Evolutionary conservation across 2,888 invertebrate genomes (phyloP), one percentile per base, ranked within the genome.

Genomic region (Octonoba sinensis): DNA sequence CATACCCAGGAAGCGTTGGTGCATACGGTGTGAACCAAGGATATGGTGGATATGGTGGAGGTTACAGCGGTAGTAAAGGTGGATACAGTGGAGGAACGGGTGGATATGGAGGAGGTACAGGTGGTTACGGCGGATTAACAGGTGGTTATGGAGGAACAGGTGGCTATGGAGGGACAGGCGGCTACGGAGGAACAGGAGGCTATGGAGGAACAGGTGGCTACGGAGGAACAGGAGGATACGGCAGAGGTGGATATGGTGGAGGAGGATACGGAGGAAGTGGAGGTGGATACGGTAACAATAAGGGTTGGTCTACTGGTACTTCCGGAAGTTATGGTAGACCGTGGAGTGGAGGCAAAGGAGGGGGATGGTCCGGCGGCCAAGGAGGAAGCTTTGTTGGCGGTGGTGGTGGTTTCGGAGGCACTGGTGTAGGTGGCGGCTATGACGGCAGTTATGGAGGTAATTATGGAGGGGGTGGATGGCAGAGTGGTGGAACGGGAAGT

Each of bases 41-140:
- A 46, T 65, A 65, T 47, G 47, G 47, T 18, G 66, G 54, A 4
- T 18, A 46, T 47, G 65, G 65, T 64, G 64, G 64, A 6, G 49
- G 62, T 16, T 79, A 79, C 46, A 72, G 78, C 6, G 72, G 24
- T 16, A 72, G 60, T 27, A 79, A 79, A 60, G 78, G 79, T 0
- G 62, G 79, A 73, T 49, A 64, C 12, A 62, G 73, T 15, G 67
- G 73, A 8, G 62, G 62, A 0, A 57, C 72, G 12, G 69, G 73
- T 13, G 66, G 70, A 64, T 65, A 47, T 57, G 74, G 74, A 36
- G 64, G 54, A 4, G 49, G 16, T 47, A 49, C 16, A 20, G 13
- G 11, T 18, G 46, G 59, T 0, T 20, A 24, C 54, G 64, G 0
- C 59, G 66, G 15, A 27, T 22, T n/a, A 20, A 60, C 22, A 3